Evolutionary conservation across 2,797 vertebrate species (phyloP), one percentile per base, ranked within the genome.

Genomic region (Pelodytes ibericus): DNA sequence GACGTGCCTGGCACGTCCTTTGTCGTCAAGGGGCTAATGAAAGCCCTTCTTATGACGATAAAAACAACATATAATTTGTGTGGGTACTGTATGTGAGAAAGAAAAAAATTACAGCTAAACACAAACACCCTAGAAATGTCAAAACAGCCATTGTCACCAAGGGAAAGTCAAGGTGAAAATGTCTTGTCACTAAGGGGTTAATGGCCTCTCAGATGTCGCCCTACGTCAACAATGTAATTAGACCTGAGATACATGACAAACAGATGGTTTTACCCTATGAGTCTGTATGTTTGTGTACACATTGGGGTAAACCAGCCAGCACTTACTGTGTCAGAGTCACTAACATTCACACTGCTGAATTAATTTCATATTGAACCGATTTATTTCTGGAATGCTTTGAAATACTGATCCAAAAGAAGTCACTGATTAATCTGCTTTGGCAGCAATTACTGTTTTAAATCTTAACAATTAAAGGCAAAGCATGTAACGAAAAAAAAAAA

Each of bases 341-440:
- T 73, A 30, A 65, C 44, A 29, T 57, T 57, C 62, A 74, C 62
- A 10, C 24, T n/a, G 26, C 51, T 57, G 22, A 74, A 56, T 29
- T 2, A 63, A 63, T n/a, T 36, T 29, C 44, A 36, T 18, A 2
- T 22, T 66, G 51, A 57, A 62, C 7, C 30, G 22, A 73, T 65
- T 41, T 74, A 20, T 74, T 57, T 11, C 39, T 74, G 72, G 61
- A 74, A 74, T 65, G 62, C 62, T 57, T 36, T 57, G 25, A 65
- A 64, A 22, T 16, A 30, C 9, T 4, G 18, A 62, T 39, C 10
- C 24, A 20, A 61, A 65, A 27, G 18, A 51, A 51, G 24, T 27
- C 13, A 51, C 24, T 24, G 26, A 51, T 7, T 20, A 25, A 67
- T 67, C 18, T 67, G 47, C 33, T 22, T 41, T 25, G 61, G 61